Percentiles rank a stretch among this genome's conserved stretches.
Evolutionary conservation across 2,113 vertebrate species (phyloP).

Genomic region (Labeo catla): DNA sequence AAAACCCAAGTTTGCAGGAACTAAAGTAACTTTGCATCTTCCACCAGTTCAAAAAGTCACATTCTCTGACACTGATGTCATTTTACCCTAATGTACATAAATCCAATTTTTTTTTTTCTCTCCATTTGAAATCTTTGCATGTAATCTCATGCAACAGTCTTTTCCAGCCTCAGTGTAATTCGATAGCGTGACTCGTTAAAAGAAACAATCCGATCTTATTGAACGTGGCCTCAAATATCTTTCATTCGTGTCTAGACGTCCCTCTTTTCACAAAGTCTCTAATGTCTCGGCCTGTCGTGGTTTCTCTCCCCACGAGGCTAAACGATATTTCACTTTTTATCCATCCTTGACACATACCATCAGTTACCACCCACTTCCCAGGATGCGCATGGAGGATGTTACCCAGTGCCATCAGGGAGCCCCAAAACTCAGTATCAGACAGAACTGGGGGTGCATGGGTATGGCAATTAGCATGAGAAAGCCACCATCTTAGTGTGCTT

Average conservation of each 20-base stretch:
- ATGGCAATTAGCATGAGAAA: slow-evolving; percentile 87
- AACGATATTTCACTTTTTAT: slow-evolving; percentile 13
- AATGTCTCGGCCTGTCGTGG: neutral
- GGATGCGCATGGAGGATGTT: slow-evolving; percentile 4
- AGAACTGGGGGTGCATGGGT: slow-evolving; percentile 39
- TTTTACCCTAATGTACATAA: neutral
- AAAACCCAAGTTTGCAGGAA: neutral
- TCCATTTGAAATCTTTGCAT: neutral
- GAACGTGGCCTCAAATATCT: neutral
- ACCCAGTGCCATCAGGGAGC: slow-evolving; percentile 15
- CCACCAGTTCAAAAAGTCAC: neutral
- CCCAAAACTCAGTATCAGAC: slow-evolving; percentile 6
- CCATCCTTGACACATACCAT: slow-evolving; percentile 11
- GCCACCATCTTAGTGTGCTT: slow-evolving; percentile 80
- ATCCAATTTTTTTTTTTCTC: neutral
- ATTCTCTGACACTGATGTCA: neutral
- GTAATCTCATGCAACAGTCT: neutral
- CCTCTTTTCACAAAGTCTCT: neutral
- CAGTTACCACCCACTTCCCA: slow-evolving; percentile 36
- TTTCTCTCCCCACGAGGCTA: neutral
- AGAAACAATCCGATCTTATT: neutral
- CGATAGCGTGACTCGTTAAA: neutral
- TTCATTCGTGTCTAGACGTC: slow-evolving; percentile 29
- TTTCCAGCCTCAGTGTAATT: neutral
- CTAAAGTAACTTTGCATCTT: neutral